Evolutionary conservation across 2,797 vertebrate species (phyloP).

Genomic region (Malacoraja senta): DNA sequence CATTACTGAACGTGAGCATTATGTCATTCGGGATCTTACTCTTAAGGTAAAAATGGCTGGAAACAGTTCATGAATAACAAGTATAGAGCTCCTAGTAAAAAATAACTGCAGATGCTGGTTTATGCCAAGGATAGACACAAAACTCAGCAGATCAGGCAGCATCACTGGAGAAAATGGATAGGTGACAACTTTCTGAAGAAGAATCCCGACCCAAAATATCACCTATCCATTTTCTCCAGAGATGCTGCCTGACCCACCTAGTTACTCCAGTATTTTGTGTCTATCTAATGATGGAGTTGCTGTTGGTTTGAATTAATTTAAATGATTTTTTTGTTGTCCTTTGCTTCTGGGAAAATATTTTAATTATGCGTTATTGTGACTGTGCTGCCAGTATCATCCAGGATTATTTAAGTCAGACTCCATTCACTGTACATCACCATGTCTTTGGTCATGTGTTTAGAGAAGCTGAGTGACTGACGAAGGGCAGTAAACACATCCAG

Average conservation of each 20-base stretch:
- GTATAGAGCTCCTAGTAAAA: background rate
- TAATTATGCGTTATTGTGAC: background rate
- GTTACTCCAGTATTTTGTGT: no score
- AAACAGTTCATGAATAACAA: background rate
- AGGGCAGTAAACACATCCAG: background rate
- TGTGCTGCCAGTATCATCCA: background rate
- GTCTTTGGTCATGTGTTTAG: background rate
- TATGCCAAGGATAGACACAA: no score
- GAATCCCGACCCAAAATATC: no score
- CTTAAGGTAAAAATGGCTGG: slow-evolving; percentile 69
- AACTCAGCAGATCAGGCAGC: no score
- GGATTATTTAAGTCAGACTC: background rate
- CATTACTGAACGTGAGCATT: slow-evolving; percentile 78
- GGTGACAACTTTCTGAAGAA: no score
- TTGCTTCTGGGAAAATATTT: background rate
- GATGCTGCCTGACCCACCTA: no score
- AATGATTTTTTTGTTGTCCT: no score
- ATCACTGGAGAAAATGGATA: no score
- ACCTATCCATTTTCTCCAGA: no score
- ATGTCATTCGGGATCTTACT: slow-evolving; percentile 75
- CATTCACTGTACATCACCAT: background rate
- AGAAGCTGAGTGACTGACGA: background rate
- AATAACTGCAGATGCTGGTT: no score
- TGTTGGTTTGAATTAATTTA: no score
- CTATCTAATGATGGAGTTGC: no score